Base-by-base conservation (phyloP, 1,140 invertebrate species). In the Trachymyrmex cornetzi region DNA sequence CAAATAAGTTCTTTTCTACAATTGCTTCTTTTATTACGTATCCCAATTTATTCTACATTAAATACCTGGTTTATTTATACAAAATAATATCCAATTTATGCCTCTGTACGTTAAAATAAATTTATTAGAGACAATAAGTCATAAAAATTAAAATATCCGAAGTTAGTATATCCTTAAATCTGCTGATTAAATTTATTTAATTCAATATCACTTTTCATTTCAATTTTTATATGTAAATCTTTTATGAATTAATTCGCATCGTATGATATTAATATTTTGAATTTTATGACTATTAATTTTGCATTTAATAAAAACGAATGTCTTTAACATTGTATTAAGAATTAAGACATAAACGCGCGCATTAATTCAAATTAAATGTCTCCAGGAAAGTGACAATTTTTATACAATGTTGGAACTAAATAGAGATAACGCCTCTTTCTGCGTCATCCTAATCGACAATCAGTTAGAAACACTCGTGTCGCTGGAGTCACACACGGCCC, bases 401-500 rank as follows among this genome's bases (percentile, higher is more conserved):
- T 27, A 27, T 27, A n/a, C n/a, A n/a, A n/a, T n/a, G 5, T 11
- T 16, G 69, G 22, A 53, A 77, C 1, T 30, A 6, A 24, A 34
- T 38, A 14, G 22, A 24, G 66, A 69, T 24, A 69, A 69, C 38
- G 38, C 6, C 22, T 22, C 19, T 48, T 30, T 19, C 16, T 34
- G 16, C 27, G 30, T 55, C 34, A 22, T n/a, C 22, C 14, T 24
- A 9, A 7, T 11, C 19, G 30, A 6, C 38, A 30, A 72, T 12
- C 66, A 72, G 19, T 72, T 50, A 30, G 38, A 75, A 84, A 84
- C 75, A 74, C 6, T 11, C 55, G 38, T 48, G 34, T 12, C 14
- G 2, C 5, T 38, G 27, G 19, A 63, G 16, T 63, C 12, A 38
- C 63, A n/a, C n/a, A 88, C 89, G 27, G 55, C 77, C 89, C 88